Evolutionary conservation across 2,888 invertebrate genomes (phyloP).

Genomic region (Nyleta sp.): DNA sequence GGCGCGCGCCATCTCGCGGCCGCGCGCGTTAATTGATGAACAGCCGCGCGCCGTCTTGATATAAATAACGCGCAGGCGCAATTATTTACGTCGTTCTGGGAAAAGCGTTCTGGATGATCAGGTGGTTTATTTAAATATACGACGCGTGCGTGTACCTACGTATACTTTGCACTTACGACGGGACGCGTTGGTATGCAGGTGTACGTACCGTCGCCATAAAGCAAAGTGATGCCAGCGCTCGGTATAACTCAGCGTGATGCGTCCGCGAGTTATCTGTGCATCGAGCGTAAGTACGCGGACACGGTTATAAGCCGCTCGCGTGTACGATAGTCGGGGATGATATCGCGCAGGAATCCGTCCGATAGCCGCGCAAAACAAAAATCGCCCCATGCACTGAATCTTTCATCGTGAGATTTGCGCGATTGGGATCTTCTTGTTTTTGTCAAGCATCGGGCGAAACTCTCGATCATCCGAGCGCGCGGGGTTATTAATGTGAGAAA

Average conservation of each 20-base stretch:
- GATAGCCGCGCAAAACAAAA: conserved; percentile 17
- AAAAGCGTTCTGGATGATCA: too few species aligned
- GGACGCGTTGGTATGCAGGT: too few species aligned
- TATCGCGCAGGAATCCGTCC: conserved; percentile 46
- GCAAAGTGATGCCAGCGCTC: too few species aligned
- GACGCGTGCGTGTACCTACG: conserved; percentile 26
- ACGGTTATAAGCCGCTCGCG: conserved; percentile 34
- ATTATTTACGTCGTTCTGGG: too few species aligned
- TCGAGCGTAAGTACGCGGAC: conserved; percentile 72
- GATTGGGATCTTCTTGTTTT: not conserved
- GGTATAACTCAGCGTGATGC: conserved; percentile 67
- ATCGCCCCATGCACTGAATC: too few species aligned
- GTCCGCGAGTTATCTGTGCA: conserved; percentile 75
- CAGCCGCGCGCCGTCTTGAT: conserved; percentile 21
- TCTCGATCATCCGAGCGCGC: not conserved
- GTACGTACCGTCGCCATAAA: too few species aligned
- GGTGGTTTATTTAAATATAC: too few species aligned
- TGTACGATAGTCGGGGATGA: conserved; percentile 53
- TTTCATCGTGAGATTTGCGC: too few species aligned
- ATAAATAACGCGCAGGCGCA: conserved; percentile 39
- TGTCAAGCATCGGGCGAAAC: not conserved
- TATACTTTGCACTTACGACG: conserved; percentile 31
- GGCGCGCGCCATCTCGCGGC: conserved; percentile 12
- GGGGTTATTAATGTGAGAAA: conserved; percentile 46
- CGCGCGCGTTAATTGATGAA: conserved; percentile 48